Conservation (phyloP, 2,888 invertebrate genomes). For the Syrista parreyssii region DNA sequence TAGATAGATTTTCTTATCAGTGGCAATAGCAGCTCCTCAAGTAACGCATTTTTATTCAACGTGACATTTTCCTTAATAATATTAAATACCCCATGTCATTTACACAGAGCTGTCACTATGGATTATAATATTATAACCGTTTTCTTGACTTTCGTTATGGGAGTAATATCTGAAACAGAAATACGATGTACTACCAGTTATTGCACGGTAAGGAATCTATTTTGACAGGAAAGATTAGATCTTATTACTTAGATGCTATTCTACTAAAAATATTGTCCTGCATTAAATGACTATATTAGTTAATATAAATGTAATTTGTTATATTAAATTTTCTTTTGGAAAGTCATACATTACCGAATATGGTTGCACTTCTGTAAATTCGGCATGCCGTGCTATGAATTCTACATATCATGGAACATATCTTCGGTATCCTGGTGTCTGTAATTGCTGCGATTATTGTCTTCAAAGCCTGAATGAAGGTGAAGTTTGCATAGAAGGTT, state of each 20-base stretch:
- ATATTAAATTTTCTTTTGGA: neutral
- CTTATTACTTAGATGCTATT: neutral
- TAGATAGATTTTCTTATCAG: neutral
- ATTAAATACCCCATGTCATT: neutral
- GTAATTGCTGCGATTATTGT: conserved; percentile 76
- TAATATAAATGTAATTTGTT: neutral
- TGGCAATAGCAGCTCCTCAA: too few species aligned
- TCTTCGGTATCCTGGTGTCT: conserved; percentile 71
- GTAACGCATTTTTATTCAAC: neutral
- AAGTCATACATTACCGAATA: conserved; percentile 37
- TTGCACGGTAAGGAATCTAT: conserved; percentile 13
- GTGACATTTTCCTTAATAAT: neutral
- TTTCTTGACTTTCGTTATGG: neutral
- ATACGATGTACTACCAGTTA: conserved; percentile 13
- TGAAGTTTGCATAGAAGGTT: conserved; percentile 68
- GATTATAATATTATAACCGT: conserved; percentile 10
- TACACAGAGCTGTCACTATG: neutral
- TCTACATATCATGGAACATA: conserved; percentile 69
- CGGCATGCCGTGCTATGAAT: conserved; percentile 70
- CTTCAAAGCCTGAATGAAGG: conserved; percentile 69
- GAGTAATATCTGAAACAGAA: conserved; percentile 9
- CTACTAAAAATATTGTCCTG: neutral
- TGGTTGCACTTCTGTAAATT: conserved; percentile 64
- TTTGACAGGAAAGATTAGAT: neutral
- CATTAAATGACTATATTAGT: neutral